Conservation (phyloP, 2,113 vertebrate species). For the Smithornis capensis region DNA sequence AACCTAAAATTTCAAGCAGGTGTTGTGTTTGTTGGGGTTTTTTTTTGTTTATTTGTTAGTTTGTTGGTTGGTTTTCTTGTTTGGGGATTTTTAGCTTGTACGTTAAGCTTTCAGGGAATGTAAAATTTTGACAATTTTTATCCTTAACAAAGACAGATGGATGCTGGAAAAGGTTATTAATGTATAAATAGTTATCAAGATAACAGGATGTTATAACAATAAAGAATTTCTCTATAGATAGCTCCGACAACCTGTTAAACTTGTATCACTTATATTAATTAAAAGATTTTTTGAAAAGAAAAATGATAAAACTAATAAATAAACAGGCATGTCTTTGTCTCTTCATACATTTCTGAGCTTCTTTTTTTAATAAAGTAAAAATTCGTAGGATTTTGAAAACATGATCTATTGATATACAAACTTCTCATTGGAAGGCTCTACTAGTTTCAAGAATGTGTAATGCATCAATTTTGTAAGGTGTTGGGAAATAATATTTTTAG, state of each 20-base stretch:
- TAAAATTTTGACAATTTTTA: background rate
- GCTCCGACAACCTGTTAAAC: background rate
- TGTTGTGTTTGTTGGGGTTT: background rate
- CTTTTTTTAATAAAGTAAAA: background rate
- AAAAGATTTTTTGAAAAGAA: background rate
- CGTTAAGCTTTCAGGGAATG: background rate
- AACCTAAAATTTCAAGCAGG: background rate
- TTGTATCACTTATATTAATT: slow-evolving; percentile 5
- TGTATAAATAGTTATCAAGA: background rate
- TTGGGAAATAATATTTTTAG: background rate
- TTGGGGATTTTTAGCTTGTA: background rate
- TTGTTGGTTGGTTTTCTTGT: background rate
- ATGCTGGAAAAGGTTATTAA: background rate
- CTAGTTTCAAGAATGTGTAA: background rate
- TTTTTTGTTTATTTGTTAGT: background rate
- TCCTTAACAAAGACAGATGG: background rate
- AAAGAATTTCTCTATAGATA: background rate
- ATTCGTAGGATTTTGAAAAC: background rate
- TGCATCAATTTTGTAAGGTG: background rate
- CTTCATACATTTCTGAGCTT: background rate
- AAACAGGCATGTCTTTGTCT: background rate
- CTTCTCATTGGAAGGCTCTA: background rate
- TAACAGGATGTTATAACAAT: background rate
- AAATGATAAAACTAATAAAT: accelerated
- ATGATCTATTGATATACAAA: background rate